A percentile compares a stretch with the other conserved stretches of the same genome.
Evolutionary conservation across 2,888 invertebrate genomes (phyloP).

Genomic region (Encarsia formosa): DNA sequence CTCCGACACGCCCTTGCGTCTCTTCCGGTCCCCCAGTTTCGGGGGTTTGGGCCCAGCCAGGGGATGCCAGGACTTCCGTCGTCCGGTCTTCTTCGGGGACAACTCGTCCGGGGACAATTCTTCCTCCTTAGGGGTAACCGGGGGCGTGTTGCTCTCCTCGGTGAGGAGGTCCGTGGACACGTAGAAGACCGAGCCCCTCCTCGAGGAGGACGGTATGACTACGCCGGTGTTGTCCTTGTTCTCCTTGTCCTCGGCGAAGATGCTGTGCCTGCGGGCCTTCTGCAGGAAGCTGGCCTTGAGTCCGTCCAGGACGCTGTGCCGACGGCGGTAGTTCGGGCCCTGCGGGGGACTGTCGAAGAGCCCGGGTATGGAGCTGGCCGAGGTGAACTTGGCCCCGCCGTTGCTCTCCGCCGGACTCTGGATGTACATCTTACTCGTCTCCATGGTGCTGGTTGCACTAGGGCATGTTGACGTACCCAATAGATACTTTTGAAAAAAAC

Average conservation of each 20-base stretch:
- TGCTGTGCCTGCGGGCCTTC: constrained; percentile 41
- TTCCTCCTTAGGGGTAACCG: constrained; percentile 48
- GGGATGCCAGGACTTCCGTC: constrained; percentile 63
- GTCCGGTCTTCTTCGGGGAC: constrained; percentile 54
- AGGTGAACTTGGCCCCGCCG: constrained; percentile 42
- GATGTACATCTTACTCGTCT: constrained; percentile 42
- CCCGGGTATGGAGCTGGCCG: constrained; percentile 46
- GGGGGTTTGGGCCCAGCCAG: constrained; percentile 36
- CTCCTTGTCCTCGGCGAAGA: constrained; percentile 39
- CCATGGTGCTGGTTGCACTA: no score
- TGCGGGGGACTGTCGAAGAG: constrained; percentile 34
- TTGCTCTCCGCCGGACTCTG: constrained; percentile 42
- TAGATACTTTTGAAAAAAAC: no score
- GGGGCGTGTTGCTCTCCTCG: constrained; percentile 32
- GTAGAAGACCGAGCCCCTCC: constrained; percentile 46
- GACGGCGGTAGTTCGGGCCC: constrained; percentile 37
- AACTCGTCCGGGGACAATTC: constrained; percentile 26
- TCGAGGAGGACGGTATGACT: constrained; percentile 28
- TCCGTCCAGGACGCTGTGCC: constrained; percentile 49
- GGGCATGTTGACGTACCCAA: no score
- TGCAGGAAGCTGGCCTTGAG: constrained; percentile 45
- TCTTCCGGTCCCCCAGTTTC: constrained; percentile 47
- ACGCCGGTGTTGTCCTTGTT: constrained; percentile 25
- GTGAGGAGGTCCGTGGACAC: constrained; percentile 40
- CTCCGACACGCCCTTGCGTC: constrained; percentile 55